Base-by-base conservation (phyloP, 2,797 vertebrate species). In the Phalloptychus januarius region DNA sequence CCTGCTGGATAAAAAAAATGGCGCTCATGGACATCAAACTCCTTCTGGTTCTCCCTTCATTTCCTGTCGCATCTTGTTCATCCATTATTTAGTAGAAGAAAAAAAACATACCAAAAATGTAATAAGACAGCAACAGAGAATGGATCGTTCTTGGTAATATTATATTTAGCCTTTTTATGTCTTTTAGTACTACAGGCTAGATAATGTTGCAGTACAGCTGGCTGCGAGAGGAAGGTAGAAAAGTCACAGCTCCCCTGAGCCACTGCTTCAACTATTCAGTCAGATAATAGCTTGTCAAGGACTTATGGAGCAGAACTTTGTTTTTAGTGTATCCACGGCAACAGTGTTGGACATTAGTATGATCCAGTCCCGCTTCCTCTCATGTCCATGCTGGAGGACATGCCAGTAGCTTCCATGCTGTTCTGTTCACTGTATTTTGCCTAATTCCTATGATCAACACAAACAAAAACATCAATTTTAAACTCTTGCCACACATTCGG, bases 11-110 rank as follows among this genome's bases (percentile, higher is more conserved):
- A 33, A 28, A 50, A 54, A 38, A 44, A 44, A 54, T 18, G 61
- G n/a, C 0, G 23, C 8, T 48, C 38, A 42, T 18, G 45, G 67
- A 58, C 3, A 67, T 76, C 42, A 40, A 36, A 71, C n/a, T 25
- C 16, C 23, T 54, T 71, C 33, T 72, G 44, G 44, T 56, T 74
- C 63, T 58, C 23, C 15, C 15, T n/a, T 74, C 7, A 0, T 72
- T 58, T 42, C 44, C n/a, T 69, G 28, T 25, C 61, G 65, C 42
- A 73, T 83, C 15, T 70, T 63, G 36, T 36, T 25, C 50, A 3
- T 11, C 23, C 44, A 48, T 33, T 56, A 42, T 65, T 40, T 45
- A 61, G 80, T 48, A 56, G 33, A 54, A 50, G n/a, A 46, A 33
- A 15, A 33, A 12, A 23, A 23, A 42, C 10, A 6, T 48, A 28